Evolutionary conservation across 1,140 invertebrate species (phyloP).

Genomic region (Scaptomyza graminum): DNA sequence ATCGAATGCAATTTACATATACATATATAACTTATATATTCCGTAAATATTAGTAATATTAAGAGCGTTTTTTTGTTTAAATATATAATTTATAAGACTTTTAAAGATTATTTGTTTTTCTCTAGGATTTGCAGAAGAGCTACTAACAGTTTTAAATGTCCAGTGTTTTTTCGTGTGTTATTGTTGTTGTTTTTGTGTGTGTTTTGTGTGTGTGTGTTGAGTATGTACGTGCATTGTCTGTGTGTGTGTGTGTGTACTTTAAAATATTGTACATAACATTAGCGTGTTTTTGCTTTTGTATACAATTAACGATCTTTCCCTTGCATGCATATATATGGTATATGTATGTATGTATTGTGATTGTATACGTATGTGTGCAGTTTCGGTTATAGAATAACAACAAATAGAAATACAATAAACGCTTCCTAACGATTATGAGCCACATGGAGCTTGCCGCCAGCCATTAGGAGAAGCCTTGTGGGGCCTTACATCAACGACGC

Average conservation of each 20-base stretch:
- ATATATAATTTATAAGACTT: slow-evolving; percentile 49
- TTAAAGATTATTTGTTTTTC: slow-evolving; percentile 32
- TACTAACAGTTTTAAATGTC: slow-evolving; percentile 37
- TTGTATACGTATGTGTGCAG: slow-evolving; percentile 20
- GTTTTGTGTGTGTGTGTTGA: too few relatives aligned
- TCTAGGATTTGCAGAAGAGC: slow-evolving; percentile 35
- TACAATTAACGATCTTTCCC: slow-evolving; percentile 34
- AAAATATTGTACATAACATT: slow-evolving; percentile 45
- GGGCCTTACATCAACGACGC: slow-evolving; percentile 81
- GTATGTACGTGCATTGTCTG: slow-evolving; percentile 9
- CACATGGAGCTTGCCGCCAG: slow-evolving; percentile 42
- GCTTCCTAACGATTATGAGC: slow-evolving; percentile 59
- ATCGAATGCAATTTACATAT: slow-evolving; percentile 38
- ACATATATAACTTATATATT: slow-evolving; percentile 75
- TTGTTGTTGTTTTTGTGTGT: too few relatives aligned
- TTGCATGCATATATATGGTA: slow-evolving; percentile 23
- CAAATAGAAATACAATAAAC: slow-evolving; percentile 67
- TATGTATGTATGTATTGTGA: slow-evolving; percentile 4
- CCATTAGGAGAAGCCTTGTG: slow-evolving; percentile 41
- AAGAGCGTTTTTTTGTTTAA: slow-evolving; percentile 55
- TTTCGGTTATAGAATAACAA: slow-evolving; percentile 75
- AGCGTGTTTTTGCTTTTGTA: slow-evolving; percentile 24
- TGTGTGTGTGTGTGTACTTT: slow-evolving; percentile 9
- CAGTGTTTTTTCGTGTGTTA: slow-evolving; percentile 7
- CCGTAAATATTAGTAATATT: slow-evolving; percentile 78